These are phyloP conservation scores for Nemoura dubitans DNA, from an alignment of 2,888 invertebrate genomes.

Conservation along the genomic window DNA sequence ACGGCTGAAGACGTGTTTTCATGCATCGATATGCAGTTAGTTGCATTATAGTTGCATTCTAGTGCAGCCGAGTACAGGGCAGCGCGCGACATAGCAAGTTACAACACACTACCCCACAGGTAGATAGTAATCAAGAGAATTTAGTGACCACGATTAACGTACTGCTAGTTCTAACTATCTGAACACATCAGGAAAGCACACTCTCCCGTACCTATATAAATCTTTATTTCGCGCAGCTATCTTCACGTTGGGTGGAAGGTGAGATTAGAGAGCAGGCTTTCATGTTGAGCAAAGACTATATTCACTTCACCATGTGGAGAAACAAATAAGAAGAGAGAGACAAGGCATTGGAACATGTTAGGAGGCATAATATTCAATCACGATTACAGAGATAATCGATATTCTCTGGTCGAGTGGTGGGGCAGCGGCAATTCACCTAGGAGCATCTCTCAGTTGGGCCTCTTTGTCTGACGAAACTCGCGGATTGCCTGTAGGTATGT, in stretches of 20 bases:
- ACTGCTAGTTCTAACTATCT: background rate
- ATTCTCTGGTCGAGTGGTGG: too few relatives aligned
- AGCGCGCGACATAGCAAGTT: background rate
- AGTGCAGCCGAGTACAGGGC: background rate
- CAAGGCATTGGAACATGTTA: background rate
- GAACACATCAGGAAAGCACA: background rate
- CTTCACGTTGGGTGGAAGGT: background rate
- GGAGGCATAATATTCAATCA: background rate
- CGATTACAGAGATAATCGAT: background rate
- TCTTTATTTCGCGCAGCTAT: background rate
- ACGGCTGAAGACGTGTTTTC: background rate
- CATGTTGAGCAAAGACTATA: background rate
- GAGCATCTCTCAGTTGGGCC: too few relatives aligned
- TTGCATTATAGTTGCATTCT: background rate
- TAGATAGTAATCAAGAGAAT: slow-evolving; percentile 40
- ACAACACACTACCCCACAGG: slow-evolving; percentile 44
- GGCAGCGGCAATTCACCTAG: too few relatives aligned
- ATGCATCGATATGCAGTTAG: background rate
- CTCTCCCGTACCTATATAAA: background rate
- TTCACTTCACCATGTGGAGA: background rate
- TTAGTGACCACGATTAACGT: slow-evolving; percentile 43
- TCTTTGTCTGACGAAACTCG: too few relatives aligned
- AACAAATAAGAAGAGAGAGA: background rate
- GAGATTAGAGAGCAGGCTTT: background rate
- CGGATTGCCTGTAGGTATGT: too few relatives aligned